Evolutionary conservation across 2,888 invertebrate species (phyloP), one percentile per base, ranked within the genome.

Genomic region (Chymomyza amoena): DNA sequence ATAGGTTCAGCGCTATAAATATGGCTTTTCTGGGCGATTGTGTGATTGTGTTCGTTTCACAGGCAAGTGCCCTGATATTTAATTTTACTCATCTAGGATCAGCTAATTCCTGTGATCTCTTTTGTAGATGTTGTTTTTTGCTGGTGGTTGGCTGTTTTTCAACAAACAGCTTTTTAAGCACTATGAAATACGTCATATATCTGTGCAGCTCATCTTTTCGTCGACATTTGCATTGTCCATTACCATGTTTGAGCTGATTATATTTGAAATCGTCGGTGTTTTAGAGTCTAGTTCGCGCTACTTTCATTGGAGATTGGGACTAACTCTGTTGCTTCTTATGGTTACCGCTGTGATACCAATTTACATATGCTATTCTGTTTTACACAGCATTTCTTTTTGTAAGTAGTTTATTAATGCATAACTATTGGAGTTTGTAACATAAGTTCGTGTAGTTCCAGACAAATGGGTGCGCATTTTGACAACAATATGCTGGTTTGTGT

Each of bases 171-270:
- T 99, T 60, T 99, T 99, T 91, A 95, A 97, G 78, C 98, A 99
- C 91, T 99, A 99, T 93, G 99, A 99, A 93, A 97, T 99, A 6
- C 97, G 98, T 85, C 98, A 99, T 90, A 94, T 96, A 72, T 93
- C 97, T 70, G 98, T 99, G 2, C 97, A 99, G 91, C 93, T 99
- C 5, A 97, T 99, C 89, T 99, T 99, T 92, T 98, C 99, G 0
- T 94, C 96, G 32, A 99, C 98, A 50, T 97, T 99, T 90, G 96
- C 99, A 0, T 93, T 99, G 16, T 99, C 99, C 28, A 98, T 99
- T 89, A 98, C 98, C 2, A 98, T 99, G 98, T 99, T 99, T 92
- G 99, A 99, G 91, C 93, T 99, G 69, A 99, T 99, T 73, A 99
- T 99, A 90, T 99, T 99, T 93, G 99, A 99, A 93, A 99, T 99